phyloP scores from a whole-genome alignment of 2,797 vertebrate species.

The Lophotriccus pileatus region DNA sequence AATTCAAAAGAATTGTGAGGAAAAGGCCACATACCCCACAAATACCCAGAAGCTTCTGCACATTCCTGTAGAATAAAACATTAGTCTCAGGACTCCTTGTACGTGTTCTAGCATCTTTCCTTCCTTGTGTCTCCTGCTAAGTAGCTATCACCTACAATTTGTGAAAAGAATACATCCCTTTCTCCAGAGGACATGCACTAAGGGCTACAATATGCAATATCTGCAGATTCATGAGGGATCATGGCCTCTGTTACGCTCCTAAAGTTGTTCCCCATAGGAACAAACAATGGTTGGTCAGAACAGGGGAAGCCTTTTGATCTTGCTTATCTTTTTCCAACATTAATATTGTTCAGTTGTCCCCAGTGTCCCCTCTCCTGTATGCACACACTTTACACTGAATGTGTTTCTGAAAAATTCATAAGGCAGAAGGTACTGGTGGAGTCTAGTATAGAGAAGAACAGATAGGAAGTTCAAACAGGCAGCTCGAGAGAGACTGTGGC shows the following conservation, averaged over 20 bases:
- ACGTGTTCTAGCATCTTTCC: background rate
- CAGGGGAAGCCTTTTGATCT: background rate
- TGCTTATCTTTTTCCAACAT: background rate
- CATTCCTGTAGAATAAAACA: background rate
- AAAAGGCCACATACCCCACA: background rate
- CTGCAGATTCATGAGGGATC: background rate
- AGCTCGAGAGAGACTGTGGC: background rate
- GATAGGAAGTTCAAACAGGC: background rate
- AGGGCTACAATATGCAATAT: background rate
- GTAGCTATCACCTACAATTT: background rate
- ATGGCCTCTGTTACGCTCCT: background rate
- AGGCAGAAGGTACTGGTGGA: background rate
- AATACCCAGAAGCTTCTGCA: background rate
- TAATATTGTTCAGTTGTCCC: background rate
- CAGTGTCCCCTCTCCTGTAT: background rate
- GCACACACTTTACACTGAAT: background rate
- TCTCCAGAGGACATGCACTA: background rate
- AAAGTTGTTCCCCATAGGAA: background rate
- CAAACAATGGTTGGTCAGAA: background rate
- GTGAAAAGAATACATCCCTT: background rate
- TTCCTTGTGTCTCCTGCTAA: background rate
- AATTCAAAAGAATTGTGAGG: background rate
- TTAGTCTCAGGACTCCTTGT: background rate
- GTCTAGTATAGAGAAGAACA: background rate
- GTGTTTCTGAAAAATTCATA: background rate